Conservation (phyloP, 2,113 vertebrate genomes). For the Struthio camelus region DNA sequence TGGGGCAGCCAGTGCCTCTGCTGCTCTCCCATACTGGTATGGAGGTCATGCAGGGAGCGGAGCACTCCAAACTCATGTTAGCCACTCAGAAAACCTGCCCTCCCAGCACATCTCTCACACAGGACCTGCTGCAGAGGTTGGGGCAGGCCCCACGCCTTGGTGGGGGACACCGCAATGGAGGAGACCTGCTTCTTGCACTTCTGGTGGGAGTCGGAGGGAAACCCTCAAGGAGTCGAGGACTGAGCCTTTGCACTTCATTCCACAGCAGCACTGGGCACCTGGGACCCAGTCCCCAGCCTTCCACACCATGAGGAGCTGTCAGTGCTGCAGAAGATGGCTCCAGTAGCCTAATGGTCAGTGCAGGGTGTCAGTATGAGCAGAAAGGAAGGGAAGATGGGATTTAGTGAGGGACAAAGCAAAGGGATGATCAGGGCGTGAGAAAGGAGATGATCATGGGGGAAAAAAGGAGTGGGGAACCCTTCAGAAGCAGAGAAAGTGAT, state of each 20-base stretch:
- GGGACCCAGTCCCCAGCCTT: background rate
- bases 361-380: background rate
- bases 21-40: background rate
- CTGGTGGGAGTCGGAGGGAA: no score
- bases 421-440: background rate
- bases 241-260: background rate
- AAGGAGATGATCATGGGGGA: background rate
- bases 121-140: background rate
- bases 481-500: slow-evolving; percentile 20
- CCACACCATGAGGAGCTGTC: background rate
- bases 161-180: no score
- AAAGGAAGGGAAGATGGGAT: background rate
- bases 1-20: background rate
- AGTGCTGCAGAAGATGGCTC: background rate
- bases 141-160: background rate
- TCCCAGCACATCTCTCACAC: background rate
- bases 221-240: background rate
- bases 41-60: background rate
- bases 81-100: background rate
- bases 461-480: background rate
- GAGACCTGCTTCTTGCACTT: background rate
- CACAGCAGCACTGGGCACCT: background rate
- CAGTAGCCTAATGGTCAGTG: background rate
- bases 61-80: background rate
- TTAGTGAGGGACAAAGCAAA: background rate